A percentile compares a stretch with the other conserved stretches of the same genome.
These are phyloP conservation scores for Myripristis murdjan DNA, from an alignment of 2,797 vertebrate species.

Conservation along the genomic window DNA sequence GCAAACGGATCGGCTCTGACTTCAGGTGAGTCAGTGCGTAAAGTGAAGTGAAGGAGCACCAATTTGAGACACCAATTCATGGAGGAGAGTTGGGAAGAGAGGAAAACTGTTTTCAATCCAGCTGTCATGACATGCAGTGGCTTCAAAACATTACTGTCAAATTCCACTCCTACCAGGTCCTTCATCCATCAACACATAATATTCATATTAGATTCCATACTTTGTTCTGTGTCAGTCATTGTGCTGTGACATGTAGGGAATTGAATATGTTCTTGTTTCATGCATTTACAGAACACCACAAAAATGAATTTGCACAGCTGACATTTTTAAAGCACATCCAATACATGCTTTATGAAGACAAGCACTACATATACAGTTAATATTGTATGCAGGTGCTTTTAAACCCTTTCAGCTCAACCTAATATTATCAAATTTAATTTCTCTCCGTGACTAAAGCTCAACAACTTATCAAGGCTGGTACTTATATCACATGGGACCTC, in stretches of 20 bases:
- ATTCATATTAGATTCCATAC: neutral
- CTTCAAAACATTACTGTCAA: conserved; percentile 19
- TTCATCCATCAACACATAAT: neutral
- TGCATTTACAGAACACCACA: neutral
- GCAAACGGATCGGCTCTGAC: conserved; percentile 91
- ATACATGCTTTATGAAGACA: neutral
- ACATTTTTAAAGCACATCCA: neutral
- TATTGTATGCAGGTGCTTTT: neutral
- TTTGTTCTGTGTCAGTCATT: neutral
- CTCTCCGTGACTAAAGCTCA: neutral
- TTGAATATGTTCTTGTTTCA: neutral
- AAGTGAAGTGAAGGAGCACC: conserved; percentile 19
- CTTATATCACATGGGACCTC: no score
- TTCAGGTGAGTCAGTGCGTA: conserved; percentile 88
- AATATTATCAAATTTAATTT: neutral
- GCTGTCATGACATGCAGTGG: neutral
- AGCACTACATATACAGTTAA: neutral
- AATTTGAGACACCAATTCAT: neutral
- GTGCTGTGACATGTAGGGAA: conserved; percentile 1
- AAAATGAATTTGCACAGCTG: neutral
- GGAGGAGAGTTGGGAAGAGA: neutral
- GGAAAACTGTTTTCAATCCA: neutral
- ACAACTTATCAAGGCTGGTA: no score
- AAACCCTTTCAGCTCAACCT: neutral
- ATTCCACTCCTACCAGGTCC: neutral